Conservation (phyloP, 2,797 vertebrate genomes). For the Threskiornis aethiopicus region DNA sequence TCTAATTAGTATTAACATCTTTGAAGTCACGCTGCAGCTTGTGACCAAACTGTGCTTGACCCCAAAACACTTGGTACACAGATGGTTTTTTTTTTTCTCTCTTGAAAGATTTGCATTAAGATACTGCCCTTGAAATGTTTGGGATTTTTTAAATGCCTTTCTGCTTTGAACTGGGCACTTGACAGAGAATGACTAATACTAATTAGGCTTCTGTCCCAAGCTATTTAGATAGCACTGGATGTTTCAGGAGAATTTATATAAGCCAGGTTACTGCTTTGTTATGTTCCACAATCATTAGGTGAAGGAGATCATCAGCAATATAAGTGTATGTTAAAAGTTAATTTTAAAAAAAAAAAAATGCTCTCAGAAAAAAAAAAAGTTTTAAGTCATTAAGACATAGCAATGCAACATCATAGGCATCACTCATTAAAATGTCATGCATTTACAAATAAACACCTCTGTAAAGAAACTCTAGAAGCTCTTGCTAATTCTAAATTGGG, state of each 20-base stretch:
- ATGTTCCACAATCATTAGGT: accelerated
- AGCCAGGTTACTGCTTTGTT: background rate
- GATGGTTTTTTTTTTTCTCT: background rate
- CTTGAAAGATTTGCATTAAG: background rate
- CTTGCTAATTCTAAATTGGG: background rate
- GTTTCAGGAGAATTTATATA: background rate
- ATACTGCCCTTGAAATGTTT: background rate
- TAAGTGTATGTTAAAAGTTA: background rate
- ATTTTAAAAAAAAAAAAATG: background rate
- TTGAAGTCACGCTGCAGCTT: background rate
- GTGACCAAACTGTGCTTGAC: background rate
- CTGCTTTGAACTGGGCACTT: background rate
- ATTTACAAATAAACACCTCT: background rate
- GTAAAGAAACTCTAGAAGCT: background rate
- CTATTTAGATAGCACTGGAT: background rate
- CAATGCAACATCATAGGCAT: background rate
- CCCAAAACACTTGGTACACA: background rate
- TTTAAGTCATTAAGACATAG: background rate
- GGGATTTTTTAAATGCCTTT: background rate
- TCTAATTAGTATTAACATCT: background rate
- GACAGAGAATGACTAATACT: background rate
- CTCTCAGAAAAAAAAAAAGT: background rate
- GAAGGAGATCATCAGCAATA: background rate
- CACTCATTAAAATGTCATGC: background rate
- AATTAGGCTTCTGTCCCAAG: background rate